Evolutionary conservation across 2,797 vertebrate species (phyloP), one percentile per base, ranked within the genome.

Genomic region (Setipinna tenuifilis): DNA sequence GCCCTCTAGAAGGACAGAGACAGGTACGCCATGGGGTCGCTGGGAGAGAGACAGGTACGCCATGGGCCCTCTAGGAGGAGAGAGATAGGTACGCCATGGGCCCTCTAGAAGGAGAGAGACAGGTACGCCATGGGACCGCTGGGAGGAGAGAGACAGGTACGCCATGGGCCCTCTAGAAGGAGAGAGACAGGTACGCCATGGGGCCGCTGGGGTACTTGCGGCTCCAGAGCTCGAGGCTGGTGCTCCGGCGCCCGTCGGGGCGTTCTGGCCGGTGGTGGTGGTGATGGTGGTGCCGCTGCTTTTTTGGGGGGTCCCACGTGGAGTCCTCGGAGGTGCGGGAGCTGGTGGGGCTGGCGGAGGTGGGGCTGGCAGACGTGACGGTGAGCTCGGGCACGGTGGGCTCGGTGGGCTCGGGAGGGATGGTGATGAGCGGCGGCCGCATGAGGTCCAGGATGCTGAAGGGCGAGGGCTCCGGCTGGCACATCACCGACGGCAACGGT

Each of bases 51-150:
- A n/a, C 1, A n/a, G n/a, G n/a, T n/a, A n/a, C n/a, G n/a, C n/a
- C n/a, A n/a, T n/a, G n/a, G n/a, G n/a, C n/a, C n/a, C n/a, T n/a
- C n/a, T n/a, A n/a, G n/a, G n/a, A n/a, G n/a, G n/a, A n/a, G n/a
- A n/a, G n/a, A n/a, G n/a, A n/a, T n/a, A n/a, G n/a, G n/a, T n/a
- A n/a, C n/a, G n/a, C n/a, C n/a, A n/a, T n/a, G n/a, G n/a, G n/a
- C 50, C 9, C 50, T 54, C 9, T n/a, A 96, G 90, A 96, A n/a
- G n/a, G n/a, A n/a, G n/a, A n/a, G n/a, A n/a, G n/a, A n/a, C 93
- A 96, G 91, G 88, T 96, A 96, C 92, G 96, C 96, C 96, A 96
- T 96, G 92, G 95, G 96, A 89, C 95, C 95, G 91, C 96, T 96
- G 89, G 94, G 96, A n/a, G n/a, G 35, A 41, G 35, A 41, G 35